These are phyloP conservation scores for Scolopax mira DNA, from an alignment of 2,113 vertebrate genomes.

Conservation along the genomic window DNA sequence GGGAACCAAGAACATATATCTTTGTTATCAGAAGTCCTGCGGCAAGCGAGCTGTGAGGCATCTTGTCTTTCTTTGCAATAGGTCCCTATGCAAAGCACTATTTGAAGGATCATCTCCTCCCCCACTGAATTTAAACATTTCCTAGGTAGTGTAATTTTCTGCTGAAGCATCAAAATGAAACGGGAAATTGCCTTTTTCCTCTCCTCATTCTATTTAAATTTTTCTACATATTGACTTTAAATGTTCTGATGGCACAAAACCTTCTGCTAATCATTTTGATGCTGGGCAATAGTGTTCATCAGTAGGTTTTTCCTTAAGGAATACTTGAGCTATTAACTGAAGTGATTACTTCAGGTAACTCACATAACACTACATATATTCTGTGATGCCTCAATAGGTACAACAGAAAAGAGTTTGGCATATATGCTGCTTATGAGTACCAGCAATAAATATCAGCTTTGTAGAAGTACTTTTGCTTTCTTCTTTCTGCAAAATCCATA, in stretches of 20 bases:
- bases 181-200: accelerated
- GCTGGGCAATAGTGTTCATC: background rate
- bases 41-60: no score
- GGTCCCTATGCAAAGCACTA: background rate
- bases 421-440: background rate
- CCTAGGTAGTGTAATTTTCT: background rate
- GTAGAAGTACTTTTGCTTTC: background rate
- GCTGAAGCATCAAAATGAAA: background rate
- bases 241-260: background rate
- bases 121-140: background rate
- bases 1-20: no score
- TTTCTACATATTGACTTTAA: background rate
- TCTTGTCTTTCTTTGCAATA: no score
- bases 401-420: background rate
- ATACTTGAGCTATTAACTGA: background rate
- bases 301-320: background rate
- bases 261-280: background rate
- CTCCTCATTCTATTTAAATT: background rate
- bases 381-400: background rate
- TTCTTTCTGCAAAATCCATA: background rate
- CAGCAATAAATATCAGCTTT: background rate
- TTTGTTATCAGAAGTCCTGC: no score
- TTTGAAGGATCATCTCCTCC: background rate
- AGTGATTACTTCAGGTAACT: background rate
- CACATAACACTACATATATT: background rate